These are phyloP conservation scores for Drosophila multiciliata DNA, from an alignment of 2,888 invertebrate species.

Conservation along the genomic window DNA sequence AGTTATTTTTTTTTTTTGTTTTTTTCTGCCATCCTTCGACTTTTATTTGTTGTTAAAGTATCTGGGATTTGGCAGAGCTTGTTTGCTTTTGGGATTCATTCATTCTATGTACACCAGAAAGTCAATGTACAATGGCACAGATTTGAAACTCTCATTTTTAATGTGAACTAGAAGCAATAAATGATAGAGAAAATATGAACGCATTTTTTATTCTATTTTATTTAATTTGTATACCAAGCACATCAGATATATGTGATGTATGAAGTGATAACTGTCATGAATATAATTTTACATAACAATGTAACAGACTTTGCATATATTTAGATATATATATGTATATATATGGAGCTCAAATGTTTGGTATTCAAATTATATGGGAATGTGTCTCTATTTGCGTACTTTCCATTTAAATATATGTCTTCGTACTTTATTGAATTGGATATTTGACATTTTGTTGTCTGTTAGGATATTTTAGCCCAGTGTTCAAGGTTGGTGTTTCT, in stretches of 20 bases:
- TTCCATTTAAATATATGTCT: neutral
- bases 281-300: neutral
- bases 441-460: neutral
- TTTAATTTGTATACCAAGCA: neutral
- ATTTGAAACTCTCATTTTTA: slow-evolving; percentile 10
- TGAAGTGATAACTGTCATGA: neutral
- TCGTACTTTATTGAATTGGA: neutral
- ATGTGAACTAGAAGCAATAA: neutral
- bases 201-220: neutral
- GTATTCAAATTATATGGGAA: neutral
- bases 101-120: slow-evolving; percentile 36
- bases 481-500: slow-evolving; percentile 15
- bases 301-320: neutral
- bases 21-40: slow-evolving; percentile 22
- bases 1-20: slow-evolving; percentile 19
- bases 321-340: neutral
- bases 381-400: neutral
- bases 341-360: neutral
- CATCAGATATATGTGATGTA: neutral
- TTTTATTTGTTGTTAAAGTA: slow-evolving; percentile 70
- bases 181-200: neutral
- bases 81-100: slow-evolving; percentile 69
- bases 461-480: slow-evolving; percentile 10
- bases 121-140: slow-evolving; percentile 49
- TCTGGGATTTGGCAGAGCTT: slow-evolving; percentile 66